A percentile compares a stretch with the other conserved stretches of the same genome.
Conservation (phyloP, 2,888 invertebrate genomes). For the Rhogogaster chlorosoma region DNA sequence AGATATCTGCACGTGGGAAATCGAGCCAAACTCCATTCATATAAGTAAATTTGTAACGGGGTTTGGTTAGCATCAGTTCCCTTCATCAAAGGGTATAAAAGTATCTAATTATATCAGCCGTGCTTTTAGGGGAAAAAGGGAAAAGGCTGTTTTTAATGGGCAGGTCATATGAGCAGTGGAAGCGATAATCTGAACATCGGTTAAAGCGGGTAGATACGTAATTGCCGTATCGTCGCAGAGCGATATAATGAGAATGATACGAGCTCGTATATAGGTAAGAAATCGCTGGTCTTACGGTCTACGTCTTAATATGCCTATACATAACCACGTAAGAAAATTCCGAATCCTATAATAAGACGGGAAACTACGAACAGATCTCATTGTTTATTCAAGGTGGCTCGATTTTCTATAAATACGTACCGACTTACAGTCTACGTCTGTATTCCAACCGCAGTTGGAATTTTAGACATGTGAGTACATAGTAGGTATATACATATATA, state of each 20-base stretch:
- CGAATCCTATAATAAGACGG: not conserved
- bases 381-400: slow-evolving; percentile 30
- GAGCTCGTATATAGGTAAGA: not conserved
- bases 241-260: not conserved
- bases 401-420: slow-evolving; percentile 33
- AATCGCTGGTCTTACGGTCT: not conserved
- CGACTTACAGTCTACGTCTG: not conserved
- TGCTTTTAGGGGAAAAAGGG: not conserved
- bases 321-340: slow-evolving; percentile 6
- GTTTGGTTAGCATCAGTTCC: too few relatives aligned
- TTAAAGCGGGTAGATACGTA: not conserved
- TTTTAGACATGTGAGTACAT: not conserved
- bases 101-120: not conserved
- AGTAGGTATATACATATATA: too few relatives aligned
- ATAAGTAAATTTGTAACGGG: too few relatives aligned
- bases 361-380: not conserved
- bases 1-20: too few relatives aligned
- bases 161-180: not conserved
- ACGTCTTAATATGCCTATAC: not conserved
- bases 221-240: not conserved
- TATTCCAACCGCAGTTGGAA: not conserved
- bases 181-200: not conserved
- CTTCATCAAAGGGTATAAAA: not conserved
- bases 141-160: not conserved
- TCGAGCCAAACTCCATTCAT: too few relatives aligned